These are phyloP conservation scores for Megaleporinus macrocephalus DNA, from an alignment of 2,113 vertebrate species.

Conservation along the genomic window DNA sequence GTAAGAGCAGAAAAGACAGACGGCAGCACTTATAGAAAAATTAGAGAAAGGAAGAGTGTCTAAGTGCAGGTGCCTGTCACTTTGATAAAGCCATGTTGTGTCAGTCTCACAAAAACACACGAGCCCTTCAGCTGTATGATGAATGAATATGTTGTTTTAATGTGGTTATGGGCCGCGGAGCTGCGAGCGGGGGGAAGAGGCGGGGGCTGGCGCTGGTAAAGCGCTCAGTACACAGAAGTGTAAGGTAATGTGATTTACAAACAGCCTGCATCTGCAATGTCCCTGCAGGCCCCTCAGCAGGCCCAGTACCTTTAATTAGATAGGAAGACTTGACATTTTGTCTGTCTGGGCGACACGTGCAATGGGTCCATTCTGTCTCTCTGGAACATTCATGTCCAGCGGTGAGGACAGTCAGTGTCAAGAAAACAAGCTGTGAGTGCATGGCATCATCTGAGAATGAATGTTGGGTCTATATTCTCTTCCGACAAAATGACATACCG, in stretches of 20 bases:
- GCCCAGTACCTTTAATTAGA: conserved; percentile 40
- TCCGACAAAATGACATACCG: background rate
- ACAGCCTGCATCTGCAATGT: conserved; percentile 36
- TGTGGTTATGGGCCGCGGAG: conserved; percentile 32
- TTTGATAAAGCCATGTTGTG: conserved; percentile 20
- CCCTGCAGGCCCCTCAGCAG: conserved; percentile 32
- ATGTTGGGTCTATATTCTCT: background rate
- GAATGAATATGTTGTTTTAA: conserved; percentile 54
- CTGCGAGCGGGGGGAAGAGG: conserved; percentile 14
- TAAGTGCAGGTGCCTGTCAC: background rate
- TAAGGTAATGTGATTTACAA: conserved; percentile 53
- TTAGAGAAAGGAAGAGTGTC: background rate
- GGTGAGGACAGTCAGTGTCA: background rate
- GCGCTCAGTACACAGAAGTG: conserved; percentile 29
- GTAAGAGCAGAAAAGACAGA: conserved; percentile 4
- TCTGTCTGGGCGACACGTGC: conserved; percentile 15
- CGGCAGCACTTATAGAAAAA: background rate
- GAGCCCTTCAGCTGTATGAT: conserved; percentile 27
- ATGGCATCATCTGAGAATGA: background rate
- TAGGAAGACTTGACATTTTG: conserved; percentile 33
- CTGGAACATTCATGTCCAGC: conserved; percentile 14
- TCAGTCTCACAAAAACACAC: conserved; percentile 3
- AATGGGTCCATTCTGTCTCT: conserved; percentile 2
- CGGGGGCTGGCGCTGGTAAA: conserved; percentile 16
- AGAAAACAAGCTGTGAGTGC: background rate